These are phyloP conservation scores for Drosophila grimshawi DNA, from an alignment of 1,140 invertebrate genomes.

Conservation along the genomic window DNA sequence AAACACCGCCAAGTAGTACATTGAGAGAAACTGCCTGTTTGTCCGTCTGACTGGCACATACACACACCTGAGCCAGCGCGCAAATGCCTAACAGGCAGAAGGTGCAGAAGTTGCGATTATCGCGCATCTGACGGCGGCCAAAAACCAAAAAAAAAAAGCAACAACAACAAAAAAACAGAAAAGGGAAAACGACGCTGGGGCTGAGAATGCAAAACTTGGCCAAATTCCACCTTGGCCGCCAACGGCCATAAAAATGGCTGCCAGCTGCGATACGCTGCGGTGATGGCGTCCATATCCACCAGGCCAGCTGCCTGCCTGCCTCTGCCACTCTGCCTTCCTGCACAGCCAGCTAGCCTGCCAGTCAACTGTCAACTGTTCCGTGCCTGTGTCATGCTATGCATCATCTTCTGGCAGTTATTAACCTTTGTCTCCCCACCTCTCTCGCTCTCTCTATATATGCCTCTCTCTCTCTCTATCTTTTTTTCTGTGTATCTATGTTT, in stretches of 20 bases:
- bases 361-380: constrained; percentile 77
- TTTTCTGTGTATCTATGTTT: background rate
- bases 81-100: constrained; percentile 58
- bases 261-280: constrained; percentile 48
- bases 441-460: constrained; percentile 1
- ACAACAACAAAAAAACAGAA: constrained; percentile 11
- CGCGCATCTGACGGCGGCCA: constrained; percentile 41
- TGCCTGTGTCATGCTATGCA: constrained; percentile 77
- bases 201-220: constrained; percentile 58
- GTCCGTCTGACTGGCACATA: constrained; percentile 26
- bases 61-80: constrained; percentile 67
- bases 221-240: constrained; percentile 71
- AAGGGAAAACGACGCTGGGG: constrained; percentile 1
- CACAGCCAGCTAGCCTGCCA: constrained; percentile 49
- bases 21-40: constrained; percentile 32
- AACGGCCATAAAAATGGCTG: constrained; percentile 75
- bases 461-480: background rate
- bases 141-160: constrained; percentile 5
- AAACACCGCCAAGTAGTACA: constrained; percentile 11
- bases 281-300: constrained; percentile 36
- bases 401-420: constrained; percentile 83
- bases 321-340: constrained; percentile 6
- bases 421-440: constrained; percentile 59
- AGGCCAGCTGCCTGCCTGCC: constrained; percentile 36
- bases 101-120: constrained; percentile 80